A percentile compares a stretch with the other conserved stretches of the same genome.
These are phyloP conservation scores for Leptodactylus fuscus DNA, from an alignment of 2,113 vertebrate genomes.

Conservation along the genomic window DNA sequence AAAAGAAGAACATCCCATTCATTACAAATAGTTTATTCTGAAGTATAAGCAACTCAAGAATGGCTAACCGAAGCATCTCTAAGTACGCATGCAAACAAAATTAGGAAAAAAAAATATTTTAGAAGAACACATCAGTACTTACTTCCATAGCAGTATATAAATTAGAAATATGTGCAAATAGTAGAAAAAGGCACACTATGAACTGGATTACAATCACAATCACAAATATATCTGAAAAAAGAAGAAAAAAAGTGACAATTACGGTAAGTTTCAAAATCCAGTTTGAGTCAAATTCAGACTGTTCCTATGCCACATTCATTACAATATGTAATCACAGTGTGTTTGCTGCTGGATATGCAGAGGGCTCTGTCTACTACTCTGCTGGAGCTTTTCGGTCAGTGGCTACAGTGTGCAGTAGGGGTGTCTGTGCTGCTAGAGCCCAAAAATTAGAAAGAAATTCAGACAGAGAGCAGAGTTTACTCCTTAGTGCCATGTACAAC, in stretches of 20 bases:
- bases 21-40: background rate
- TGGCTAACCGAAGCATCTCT: background rate
- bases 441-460: too few relatives aligned
- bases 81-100: background rate
- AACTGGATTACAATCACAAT: conserved; percentile 72
- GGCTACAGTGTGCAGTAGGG: too few relatives aligned
- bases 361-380: too few relatives aligned
- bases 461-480: too few relatives aligned
- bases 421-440: too few relatives aligned
- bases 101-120: background rate
- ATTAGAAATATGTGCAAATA: conserved; percentile 76
- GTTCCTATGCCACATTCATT: too few relatives aligned
- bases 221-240: conserved; percentile 75
- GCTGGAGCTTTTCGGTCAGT: too few relatives aligned
- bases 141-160: conserved; percentile 77
- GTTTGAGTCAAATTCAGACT: too few relatives aligned
- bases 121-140: conserved; percentile 64
- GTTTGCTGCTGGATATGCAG: too few relatives aligned
- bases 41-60: background rate
- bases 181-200: conserved; percentile 74
- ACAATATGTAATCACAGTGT: too few relatives aligned
- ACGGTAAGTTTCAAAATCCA: too few relatives aligned
- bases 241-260: conserved; percentile 36
- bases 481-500: too few relatives aligned
- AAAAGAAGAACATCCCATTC: background rate